A percentile compares a stretch with the other conserved stretches of the same genome.
Conservation (phyloP, 2,888 invertebrate species). For the Hesperia comma region DNA sequence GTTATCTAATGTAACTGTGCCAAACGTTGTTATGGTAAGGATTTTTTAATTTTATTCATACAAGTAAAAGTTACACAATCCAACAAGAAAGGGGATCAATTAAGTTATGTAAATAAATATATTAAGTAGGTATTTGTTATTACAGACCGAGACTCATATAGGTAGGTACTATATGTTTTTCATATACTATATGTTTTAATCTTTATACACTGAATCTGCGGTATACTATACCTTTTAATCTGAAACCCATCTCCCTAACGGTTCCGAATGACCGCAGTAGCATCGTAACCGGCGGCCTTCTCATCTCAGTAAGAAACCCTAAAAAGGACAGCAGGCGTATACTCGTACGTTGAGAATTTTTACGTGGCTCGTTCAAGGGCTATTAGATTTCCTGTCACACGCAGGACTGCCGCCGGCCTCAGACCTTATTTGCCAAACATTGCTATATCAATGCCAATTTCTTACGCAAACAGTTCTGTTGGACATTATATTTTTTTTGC, state of each 20-base stretch:
- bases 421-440: slow-evolving; percentile 75
- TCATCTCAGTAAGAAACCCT: slow-evolving; percentile 47
- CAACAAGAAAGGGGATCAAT: too few species aligned
- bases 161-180: too few species aligned
- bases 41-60: too few species aligned
- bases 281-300: slow-evolving; percentile 17
- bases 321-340: slow-evolving; percentile 59
- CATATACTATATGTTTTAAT: too few species aligned
- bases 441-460: slow-evolving; percentile 68
- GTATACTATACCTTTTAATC: slow-evolving; percentile 10
- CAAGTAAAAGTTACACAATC: too few species aligned
- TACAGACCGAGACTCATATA: too few species aligned
- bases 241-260: slow-evolving; percentile 24
- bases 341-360: slow-evolving; percentile 67
- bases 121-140: too few species aligned
- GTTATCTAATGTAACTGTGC: too few species aligned
- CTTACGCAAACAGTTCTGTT: slow-evolving; percentile 72
- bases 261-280: slow-evolving; percentile 27
- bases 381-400: slow-evolving; percentile 80
- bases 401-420: slow-evolving; percentile 60
- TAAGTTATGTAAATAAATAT: too few species aligned
- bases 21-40: too few species aligned
- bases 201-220: too few species aligned
- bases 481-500: slow-evolving; percentile 66
- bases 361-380: slow-evolving; percentile 69